phyloP scores from a whole-genome alignment of 2,888 invertebrate genomes.

The Himalopsyche tibetana region DNA sequence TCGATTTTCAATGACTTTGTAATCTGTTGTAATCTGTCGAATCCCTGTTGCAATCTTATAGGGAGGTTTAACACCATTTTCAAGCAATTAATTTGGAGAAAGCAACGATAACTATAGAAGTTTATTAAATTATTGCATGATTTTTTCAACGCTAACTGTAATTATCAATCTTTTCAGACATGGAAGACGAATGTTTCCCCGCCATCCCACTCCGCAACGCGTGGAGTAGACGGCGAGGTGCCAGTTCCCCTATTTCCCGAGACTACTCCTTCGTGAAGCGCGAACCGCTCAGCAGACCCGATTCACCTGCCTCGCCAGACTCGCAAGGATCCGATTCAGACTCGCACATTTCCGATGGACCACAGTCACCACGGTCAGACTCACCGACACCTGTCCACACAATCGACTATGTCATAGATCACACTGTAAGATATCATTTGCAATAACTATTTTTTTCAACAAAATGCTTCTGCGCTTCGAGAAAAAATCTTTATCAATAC shows the following conservation, averaged over 20 bases:
- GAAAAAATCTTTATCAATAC: background rate
- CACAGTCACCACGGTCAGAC: slow-evolving; percentile 67
- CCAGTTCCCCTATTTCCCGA: slow-evolving; percentile 66
- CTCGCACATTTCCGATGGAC: slow-evolving; percentile 79
- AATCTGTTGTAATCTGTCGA: no score
- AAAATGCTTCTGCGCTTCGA: no score
- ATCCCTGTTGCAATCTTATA: no score
- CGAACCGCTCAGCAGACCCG: slow-evolving; percentile 85
- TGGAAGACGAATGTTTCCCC: slow-evolving; percentile 94
- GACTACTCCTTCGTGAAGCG: slow-evolving; percentile 80
- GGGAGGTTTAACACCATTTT: no score
- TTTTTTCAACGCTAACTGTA: no score
- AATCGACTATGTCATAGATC: slow-evolving; percentile 80
- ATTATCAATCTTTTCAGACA: slow-evolving; percentile 78
- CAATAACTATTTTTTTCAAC: background rate
- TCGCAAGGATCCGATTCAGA: slow-evolving; percentile 73
- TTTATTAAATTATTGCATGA: no score
- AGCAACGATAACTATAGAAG: no score
- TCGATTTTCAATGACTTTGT: no score
- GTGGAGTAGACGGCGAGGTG: slow-evolving; percentile 72
- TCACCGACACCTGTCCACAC: slow-evolving; percentile 67
- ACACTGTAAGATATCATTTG: slow-evolving; percentile 74
- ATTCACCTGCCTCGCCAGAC: slow-evolving; percentile 85
- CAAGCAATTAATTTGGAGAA: no score
- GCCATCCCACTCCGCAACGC: slow-evolving; percentile 84